Base-by-base conservation (phyloP, 2,888 invertebrate genomes). In the Lithosia quadra region DNA sequence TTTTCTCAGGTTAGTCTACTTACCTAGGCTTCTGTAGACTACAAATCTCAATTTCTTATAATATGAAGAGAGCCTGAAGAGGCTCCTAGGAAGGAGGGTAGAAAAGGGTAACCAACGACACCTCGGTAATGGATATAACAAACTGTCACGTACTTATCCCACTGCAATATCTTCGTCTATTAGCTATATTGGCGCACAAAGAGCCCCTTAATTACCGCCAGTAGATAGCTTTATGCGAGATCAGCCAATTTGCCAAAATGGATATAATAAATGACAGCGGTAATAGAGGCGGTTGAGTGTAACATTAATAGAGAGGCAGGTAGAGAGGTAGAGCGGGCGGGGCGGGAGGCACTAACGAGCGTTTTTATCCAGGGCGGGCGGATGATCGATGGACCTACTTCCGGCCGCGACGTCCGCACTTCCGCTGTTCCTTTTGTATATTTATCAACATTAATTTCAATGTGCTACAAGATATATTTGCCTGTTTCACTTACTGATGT, bases 241-340 rank as follows among this genome's bases (percentile, higher is more conserved):
- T 92, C 90, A 90, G 90, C 91, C 91, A 93, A 93, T 94, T 94
- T 90, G 92, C 88, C 90, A 93, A 93, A 95, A 93, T 92, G 94
- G 92, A 92, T 94, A 94, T 94, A 94, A 94, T 91, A 94, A 95
- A 95, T 93, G 94, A 92, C 91, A 91, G 90, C 86, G 88, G 93
- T 94, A 94, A 95, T 94, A 95, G 93, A 92, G 91, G 93, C 89
- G 90, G 91, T 93, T 91, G 93, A 92, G 94, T 92, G 90, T 90
- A 91, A 91, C 94, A 94, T 94, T 95, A 94, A 94, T 94, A 95
- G 94, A 92, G 92, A 89, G 88, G 89, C 92, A 91, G 92, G 93
- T 91, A 89, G 89, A 85, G 84, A 76, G 79, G 84, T 83, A 83
- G 76, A 22, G 55, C 21, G 55, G 28, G n/a, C 18, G 8, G 85